Base-by-base conservation (phyloP, 2,888 invertebrate genomes). In the Prosopocoilus inquinatus region DNA sequence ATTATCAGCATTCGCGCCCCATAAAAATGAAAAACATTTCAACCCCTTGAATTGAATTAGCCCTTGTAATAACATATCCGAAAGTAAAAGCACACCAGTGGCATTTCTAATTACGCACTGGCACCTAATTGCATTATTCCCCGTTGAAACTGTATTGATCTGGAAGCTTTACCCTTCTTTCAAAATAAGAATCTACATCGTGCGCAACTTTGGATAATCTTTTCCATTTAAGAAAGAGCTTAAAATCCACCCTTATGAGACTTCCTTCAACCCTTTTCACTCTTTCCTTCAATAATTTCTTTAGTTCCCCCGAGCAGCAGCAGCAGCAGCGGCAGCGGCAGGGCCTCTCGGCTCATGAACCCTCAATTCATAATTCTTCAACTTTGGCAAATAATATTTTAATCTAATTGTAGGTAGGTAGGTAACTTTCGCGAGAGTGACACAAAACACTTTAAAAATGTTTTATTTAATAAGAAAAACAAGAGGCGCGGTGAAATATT, bases 91-190 rank as follows among this genome's bases (percentile, higher is more conserved):
- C 12, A 13, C 9, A 9, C 15, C 41, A 16, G 15, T 68, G 71
- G 71, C 70, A 70, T 70, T 72, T 71, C 71, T 74, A 73, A 73
- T 72, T 74, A 73, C 69, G 68, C 73, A 71, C 70, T 70, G 72
- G 65, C 67, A 68, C 69, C 70, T 74, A 74, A 74, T 74, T 73
- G 70, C 69, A 70, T 74, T 74, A 73, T 63, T 62, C 60, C 66
- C 67, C 70, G 68, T 72, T 71, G 69, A 69, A 70, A 72, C 69
- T 67, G 67, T 73, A 74, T 74, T 70, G 74, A 74, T 73, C 69
- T 58, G 64, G 13, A 69, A 70, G 67, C 70, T 70, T 70, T 67
- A 67, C 67, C 69, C 70, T 64, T 41, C 16, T 41, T 41, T 64
- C 59, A 66, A 70, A 69, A 70, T 70, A 70, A 70, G 71, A 71